Evolutionary conservation across 2,797 vertebrate species (phyloP).

Genomic region (Ataeniobius toweri): DNA sequence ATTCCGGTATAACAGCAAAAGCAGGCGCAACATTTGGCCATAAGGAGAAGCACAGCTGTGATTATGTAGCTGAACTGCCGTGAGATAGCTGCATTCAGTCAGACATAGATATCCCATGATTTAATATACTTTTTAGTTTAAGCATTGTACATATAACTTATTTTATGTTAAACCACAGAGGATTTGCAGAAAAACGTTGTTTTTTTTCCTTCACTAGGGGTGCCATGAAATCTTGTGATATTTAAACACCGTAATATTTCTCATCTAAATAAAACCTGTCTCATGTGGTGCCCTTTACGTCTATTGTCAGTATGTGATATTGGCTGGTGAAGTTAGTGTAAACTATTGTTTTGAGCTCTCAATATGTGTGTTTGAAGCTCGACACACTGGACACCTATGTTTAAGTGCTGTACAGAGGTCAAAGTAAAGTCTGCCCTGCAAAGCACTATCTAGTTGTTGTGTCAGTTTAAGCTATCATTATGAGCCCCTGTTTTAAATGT

Average conservation of each 20-base stretch:
- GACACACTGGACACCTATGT: neutral
- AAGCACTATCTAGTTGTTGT: neutral
- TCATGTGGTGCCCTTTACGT: neutral
- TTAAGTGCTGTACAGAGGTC: neutral
- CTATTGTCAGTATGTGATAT: neutral
- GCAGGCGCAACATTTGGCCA: constrained; percentile 17
- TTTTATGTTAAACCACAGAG: constrained; percentile 37
- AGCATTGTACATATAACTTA: constrained; percentile 20
- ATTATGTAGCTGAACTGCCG: constrained; percentile 9
- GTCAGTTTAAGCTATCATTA: neutral
- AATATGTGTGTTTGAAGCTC: too few species aligned
- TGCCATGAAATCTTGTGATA: neutral
- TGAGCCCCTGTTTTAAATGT: neutral
- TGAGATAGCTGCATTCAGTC: constrained; percentile 17
- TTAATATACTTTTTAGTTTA: constrained; percentile 47
- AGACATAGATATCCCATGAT: constrained; percentile 25
- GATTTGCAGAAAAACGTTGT: constrained; percentile 26
- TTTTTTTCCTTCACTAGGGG: neutral
- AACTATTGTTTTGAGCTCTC: neutral
- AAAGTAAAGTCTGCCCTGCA: neutral
- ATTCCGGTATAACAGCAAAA: constrained; percentile 34
- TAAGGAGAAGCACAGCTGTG: constrained; percentile 33
- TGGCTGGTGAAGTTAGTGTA: neutral
- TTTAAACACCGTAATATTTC: neutral
- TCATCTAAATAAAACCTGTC: neutral